Evolutionary conservation across 1,140 invertebrate genomes (phyloP), one percentile per base, ranked within the genome.

Genomic region (Megathymus violae): DNA sequence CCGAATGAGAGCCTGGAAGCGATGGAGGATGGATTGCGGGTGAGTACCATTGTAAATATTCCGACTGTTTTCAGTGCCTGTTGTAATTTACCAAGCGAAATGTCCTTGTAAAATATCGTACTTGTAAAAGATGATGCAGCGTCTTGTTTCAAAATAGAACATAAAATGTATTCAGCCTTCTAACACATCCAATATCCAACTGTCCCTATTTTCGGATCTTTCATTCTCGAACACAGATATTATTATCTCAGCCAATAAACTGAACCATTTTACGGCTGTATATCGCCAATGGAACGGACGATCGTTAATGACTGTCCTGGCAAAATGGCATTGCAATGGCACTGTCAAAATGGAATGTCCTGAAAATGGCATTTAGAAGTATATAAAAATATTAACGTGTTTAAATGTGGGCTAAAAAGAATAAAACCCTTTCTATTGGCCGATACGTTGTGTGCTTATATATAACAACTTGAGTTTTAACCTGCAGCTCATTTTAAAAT

Each of bases 21-120:
- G 31, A 96, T 96, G 94, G 92, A 95, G 44, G 86, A 92, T 43
- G 93, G 94, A 69, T 88, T 96, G 16, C 92, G 90, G 93, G 95
- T 96, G 91, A 95, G 93, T 91, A 51, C 65, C 78, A 74, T 67
- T 78, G 74, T 85, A 78, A 64, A 82, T 79, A 79, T 47, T 27
- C 25, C 40, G 15, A 31, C 11, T 34, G 9, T 58, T 31, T 52
- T 51, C 16, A 11, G 9, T 44, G 6, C 6, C 40, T 40, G 14
- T 3, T 40, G 14, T 3, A 9, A 41, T 41, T 7, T 16, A 9
- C 11, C 31, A 10, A 41, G 5, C 17, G 9, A 9, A 25, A 14
- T 43, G 7, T 14, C 22, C 9, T 31, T 11, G 36, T 41, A 9
- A 15, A 25, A 25, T 41, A 4, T 41, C 19, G 0, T 36, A 38